Conservation (phyloP, 2,888 invertebrate species). For the Caenorhabditis sp. region DNA sequence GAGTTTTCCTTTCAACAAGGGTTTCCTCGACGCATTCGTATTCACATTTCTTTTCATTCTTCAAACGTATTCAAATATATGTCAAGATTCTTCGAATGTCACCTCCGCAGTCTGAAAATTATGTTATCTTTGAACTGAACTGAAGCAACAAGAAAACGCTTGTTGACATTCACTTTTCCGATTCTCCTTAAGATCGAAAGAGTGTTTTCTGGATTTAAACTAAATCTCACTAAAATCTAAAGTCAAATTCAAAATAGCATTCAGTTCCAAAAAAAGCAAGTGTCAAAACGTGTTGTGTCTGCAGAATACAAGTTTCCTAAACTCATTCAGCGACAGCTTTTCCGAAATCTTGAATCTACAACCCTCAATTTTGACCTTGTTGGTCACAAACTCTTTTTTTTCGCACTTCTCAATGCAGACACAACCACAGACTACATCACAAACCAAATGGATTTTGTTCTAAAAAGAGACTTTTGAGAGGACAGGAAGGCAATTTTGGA, state of each 20-base stretch:
- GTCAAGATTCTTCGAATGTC: background rate
- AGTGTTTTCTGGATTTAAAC: too few relatives aligned
- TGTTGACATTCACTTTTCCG: background rate
- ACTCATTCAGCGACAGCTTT: conserved; percentile 23
- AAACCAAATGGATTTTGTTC: conserved; percentile 39
- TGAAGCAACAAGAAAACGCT: background rate
- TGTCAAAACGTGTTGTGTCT: too few relatives aligned
- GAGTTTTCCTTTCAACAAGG: background rate
- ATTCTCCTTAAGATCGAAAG: background rate
- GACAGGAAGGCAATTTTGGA: conserved; percentile 36
- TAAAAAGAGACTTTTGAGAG: conserved; percentile 40
- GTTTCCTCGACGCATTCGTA: background rate
- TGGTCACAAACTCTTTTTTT: conserved; percentile 46
- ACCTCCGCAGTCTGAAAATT: background rate
- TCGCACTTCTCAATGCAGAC: conserved; percentile 48
- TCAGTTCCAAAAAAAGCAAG: too few relatives aligned
- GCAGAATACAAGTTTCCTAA: conserved; percentile 12
- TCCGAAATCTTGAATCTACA: background rate
- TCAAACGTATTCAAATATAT: background rate
- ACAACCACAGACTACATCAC: conserved; percentile 42
- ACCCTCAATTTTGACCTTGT: conserved; percentile 53
- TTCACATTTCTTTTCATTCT: background rate
- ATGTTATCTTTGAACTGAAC: conserved; percentile 46
- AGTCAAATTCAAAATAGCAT: too few relatives aligned
- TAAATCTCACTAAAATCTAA: too few relatives aligned